phyloP scores from a whole-genome alignment of 2,113 vertebrate genomes.

The Charadrius vociferus region DNA sequence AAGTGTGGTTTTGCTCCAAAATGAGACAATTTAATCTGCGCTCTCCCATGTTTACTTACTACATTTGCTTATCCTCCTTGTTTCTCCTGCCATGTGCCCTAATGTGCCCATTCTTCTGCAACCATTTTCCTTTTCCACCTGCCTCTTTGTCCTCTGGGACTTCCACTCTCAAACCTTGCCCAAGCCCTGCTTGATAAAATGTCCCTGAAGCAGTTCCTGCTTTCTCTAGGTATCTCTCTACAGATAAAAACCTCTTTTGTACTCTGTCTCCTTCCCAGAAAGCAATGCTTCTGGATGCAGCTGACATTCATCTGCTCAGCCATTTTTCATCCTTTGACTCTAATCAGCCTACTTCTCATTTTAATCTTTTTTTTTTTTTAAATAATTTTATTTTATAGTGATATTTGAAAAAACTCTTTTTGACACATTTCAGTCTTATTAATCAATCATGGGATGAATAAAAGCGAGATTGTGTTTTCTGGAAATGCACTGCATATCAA shows the following conservation, averaged over 20 bases:
- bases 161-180: neutral
- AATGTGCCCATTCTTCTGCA: neutral
- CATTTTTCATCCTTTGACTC: neutral
- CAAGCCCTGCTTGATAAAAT: neutral
- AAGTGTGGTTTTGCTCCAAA: neutral
- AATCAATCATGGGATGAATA: neutral
- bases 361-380: neutral
- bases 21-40: neutral
- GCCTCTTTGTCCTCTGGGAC: neutral
- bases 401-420: neutral
- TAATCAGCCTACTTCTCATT: neutral
- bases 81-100: neutral
- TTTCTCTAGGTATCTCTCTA: neutral
- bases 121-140: neutral
- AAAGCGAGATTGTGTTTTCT: neutral
- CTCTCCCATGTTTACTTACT: neutral
- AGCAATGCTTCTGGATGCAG: neutral
- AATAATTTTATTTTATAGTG: neutral
- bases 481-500: neutral
- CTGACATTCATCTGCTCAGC: neutral
- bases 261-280: neutral
- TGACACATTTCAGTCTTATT: neutral
- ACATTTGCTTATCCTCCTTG: accelerated
- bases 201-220: neutral
- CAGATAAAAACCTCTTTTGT: accelerated